Evolutionary conservation across 1,140 invertebrate genomes (phyloP), one percentile per base, ranked within the genome.

Genomic region (Trypoxylus dichotomus): DNA sequence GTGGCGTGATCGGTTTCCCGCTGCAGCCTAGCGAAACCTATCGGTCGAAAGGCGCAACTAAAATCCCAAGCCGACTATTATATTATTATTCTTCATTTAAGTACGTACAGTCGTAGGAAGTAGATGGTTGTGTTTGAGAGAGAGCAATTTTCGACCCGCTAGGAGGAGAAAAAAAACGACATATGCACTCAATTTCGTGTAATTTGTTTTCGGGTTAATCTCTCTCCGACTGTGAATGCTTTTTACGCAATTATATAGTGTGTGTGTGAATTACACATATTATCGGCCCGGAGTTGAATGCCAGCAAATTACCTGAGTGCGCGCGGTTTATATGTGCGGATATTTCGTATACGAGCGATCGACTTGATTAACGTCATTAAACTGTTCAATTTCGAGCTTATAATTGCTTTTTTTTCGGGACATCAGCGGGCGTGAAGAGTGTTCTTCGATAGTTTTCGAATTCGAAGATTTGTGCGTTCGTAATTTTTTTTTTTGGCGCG

Each of bases 71-170:
- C 82, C 82, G 76, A 83, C 85, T 85, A 86, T 86, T 86, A 86
- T 85, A 86, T 86, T 84, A 86, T 86, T 86, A 86, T 85, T 84
- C 85, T 85, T 86, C 85, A 86, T 86, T 86, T 85, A 85, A 85
- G 85, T 85, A 80, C 83, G 85, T 86, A 86, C 85, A 82, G 82
- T 84, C 85, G 85, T 85, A 84, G 84, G 84, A 85, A 85, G 84
- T 86, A 85, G 85, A 86, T 86, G 85, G 84, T 84, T 84, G 83
- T 82, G 80, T 81, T 83, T 81, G 83, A 83, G 82, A 82, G 81
- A 83, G 82, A 82, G 81, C 81, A 85, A 85, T 86, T 86, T 86
- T 83, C 82, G 76, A 77, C 80, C 82, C 82, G 43, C 47, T 37
- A 42, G 32, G 3, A 74, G 37, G 32, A 42, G 32, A 75, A 75